These are phyloP conservation scores for Mya arenaria DNA, from an alignment of 1,140 invertebrate species.

Conservation along the genomic window DNA sequence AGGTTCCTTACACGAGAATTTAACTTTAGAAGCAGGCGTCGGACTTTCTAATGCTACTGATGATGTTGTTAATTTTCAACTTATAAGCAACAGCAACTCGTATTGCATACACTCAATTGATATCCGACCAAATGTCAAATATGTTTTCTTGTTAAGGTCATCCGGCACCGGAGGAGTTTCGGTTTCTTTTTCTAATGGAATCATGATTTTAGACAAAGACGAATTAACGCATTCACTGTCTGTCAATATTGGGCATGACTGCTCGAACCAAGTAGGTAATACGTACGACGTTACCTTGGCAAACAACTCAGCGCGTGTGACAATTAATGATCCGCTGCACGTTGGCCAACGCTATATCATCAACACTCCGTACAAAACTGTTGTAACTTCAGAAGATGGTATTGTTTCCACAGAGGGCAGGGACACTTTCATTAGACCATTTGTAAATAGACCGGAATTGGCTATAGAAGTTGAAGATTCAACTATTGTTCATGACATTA, in stretches of 20 bases:
- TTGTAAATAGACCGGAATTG: too few relatives aligned
- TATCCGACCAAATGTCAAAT: neutral
- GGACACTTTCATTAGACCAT: too few relatives aligned
- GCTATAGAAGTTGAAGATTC: too few relatives aligned
- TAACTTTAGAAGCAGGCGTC: conserved; percentile 54
- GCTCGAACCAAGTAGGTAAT: too few relatives aligned
- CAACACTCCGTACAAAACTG: too few relatives aligned
- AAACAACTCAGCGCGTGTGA: too few relatives aligned
- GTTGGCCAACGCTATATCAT: too few relatives aligned
- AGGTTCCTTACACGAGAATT: conserved; percentile 59
- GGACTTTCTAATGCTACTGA: conserved; percentile 12
- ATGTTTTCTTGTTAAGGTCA: conserved; percentile 4
- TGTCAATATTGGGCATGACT: neutral
- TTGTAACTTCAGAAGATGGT: too few relatives aligned
- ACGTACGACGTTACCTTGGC: too few relatives aligned
- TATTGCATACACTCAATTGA: neutral
- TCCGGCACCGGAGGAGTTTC: neutral
- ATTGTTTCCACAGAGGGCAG: too few relatives aligned
- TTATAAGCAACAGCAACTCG: neutral
- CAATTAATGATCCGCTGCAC: too few relatives aligned
- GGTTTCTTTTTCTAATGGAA: conserved; percentile 16
- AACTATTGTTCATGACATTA: too few relatives aligned
- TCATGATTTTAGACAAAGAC: neutral
- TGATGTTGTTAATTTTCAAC: conserved; percentile 8
- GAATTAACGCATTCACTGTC: neutral